Evolutionary conservation across 2,888 invertebrate species (phyloP), one percentile per base, ranked within the genome.

Genomic region (Erpobdella octoculata): DNA sequence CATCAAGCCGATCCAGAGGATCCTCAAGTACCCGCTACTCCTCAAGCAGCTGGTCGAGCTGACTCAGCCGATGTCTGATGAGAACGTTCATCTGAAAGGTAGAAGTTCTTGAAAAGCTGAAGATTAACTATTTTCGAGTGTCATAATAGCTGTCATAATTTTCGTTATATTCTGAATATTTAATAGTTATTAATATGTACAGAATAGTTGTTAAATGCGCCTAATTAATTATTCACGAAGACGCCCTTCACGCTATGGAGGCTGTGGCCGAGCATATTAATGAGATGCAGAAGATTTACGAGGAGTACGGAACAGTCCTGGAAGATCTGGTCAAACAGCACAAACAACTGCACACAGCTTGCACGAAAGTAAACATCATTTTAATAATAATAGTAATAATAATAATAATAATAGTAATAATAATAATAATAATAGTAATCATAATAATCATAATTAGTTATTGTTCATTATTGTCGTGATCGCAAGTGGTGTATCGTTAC

Each of bases 241-340:
- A 94, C 88, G 93, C 94, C 77, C 87, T 94, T 72, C 92, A 93
- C 84, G 94, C 81, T 77, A 96, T 96, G 95, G 95, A 96, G 83
- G 93, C 94, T 85, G 96, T 96, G 78, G 96, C 96, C 64, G 95
- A 96, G 85, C 96, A 97, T 86, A 96, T 97, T 81, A 97, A 96
- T 86, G 95, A 96, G 87, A 96, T 96, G 95, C 96, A 96, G 87
- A 89, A 96, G 86, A 95, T 96, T 81, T 95, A 96, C 84, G 96
- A 97, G 86, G 97, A 97, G 86, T 96, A 96, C 85, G 97, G 97
- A 79, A 91, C 92, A 80, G 94, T 95, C 84, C 96, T 97, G 86
- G 95, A 96, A 86, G 94, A 95, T 83, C 88, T 96, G n/a, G 77
- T 79, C 37, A 79, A 77, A 74, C 77, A 77, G 73, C 80, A 80